Conservation (phyloP, 2,888 invertebrate genomes). For the Scaeva pyrastri region DNA sequence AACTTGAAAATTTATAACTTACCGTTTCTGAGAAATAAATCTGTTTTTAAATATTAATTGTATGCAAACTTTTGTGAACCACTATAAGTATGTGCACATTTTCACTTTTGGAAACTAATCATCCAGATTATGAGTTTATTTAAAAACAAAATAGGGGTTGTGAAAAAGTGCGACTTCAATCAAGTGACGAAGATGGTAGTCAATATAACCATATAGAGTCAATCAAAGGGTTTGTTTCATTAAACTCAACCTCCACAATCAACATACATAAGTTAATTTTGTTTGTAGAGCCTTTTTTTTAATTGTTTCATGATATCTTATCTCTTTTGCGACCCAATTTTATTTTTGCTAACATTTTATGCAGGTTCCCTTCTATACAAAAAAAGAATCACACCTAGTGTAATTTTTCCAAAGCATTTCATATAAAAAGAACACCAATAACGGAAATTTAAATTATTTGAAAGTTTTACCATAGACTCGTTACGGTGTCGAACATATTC, state of each 20-base stretch:
- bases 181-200: neutral
- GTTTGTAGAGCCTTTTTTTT: constrained; percentile 11
- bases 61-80: no score
- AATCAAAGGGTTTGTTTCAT: constrained; percentile 24
- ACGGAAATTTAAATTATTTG: constrained; percentile 11
- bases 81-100: no score
- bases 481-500: neutral
- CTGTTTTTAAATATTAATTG: no score
- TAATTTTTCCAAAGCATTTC: neutral
- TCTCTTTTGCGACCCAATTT: constrained; percentile 28
- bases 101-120: no score
- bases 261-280: neutral
- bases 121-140: no score
- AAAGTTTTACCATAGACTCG: neutral
- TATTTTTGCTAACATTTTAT: neutral
- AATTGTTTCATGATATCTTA: constrained; percentile 48
- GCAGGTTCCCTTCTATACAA: constrained; percentile 35
- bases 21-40: no score
- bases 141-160: neutral
- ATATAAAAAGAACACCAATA: constrained; percentile 44
- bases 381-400: constrained; percentile 9
- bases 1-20: no score
- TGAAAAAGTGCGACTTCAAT: neutral
- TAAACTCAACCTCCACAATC: constrained; percentile 14
- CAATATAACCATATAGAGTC: neutral